Base-by-base conservation (phyloP, 2,888 invertebrate species). In the Cynaeus angustus region DNA sequence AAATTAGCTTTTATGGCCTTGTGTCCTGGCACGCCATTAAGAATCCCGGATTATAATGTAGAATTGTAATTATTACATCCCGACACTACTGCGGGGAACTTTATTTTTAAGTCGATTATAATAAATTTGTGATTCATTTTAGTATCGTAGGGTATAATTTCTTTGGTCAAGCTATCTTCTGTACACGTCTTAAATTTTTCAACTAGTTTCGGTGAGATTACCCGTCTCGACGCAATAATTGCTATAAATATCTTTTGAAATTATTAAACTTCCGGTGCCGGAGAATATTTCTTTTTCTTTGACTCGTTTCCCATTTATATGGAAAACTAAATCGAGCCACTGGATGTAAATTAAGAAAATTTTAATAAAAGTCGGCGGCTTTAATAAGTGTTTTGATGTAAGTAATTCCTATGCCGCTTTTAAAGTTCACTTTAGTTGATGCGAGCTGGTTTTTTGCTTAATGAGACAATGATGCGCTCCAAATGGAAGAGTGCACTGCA, bases 291-390 rank as follows among this genome's bases (percentile, higher is more conserved):
- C 37, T 38, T 46, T 62, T 41, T 52, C 37, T 50, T 50, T 52
- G 50, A 61, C 50, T 21, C 37, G 13, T 45, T 41, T 41, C 33
- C 62, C 62, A 68, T 68, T 62, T 68, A 62, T 68, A 68, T 68
- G 68, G 52, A 68, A 68, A 68, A 61, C 62, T 55, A 61, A 52
- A 58, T 37, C 59, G 28, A 41, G 43, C 33, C 67, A 62, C 62
- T 68, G 48, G 68, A 68, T 68, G 68, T 55, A 68, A 68, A 68
- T 68, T 62, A 68, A 61, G 68, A 55, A 33, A 68, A 68, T 68
- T 68, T 68, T 61, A 61, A 68, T 68, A 68, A 68, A 68, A 61
- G 68, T 55, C 61, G 55, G 45, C 55, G 13, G 62, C 55, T 62
- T 62, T 61, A 68, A 68, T 68, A 68, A 68, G 55, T 68, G 53